A percentile compares a stretch with the other conserved stretches of the same genome.
Evolutionary conservation across 1,140 invertebrate species (phyloP).

Genomic region (Liolophura sinensis): DNA sequence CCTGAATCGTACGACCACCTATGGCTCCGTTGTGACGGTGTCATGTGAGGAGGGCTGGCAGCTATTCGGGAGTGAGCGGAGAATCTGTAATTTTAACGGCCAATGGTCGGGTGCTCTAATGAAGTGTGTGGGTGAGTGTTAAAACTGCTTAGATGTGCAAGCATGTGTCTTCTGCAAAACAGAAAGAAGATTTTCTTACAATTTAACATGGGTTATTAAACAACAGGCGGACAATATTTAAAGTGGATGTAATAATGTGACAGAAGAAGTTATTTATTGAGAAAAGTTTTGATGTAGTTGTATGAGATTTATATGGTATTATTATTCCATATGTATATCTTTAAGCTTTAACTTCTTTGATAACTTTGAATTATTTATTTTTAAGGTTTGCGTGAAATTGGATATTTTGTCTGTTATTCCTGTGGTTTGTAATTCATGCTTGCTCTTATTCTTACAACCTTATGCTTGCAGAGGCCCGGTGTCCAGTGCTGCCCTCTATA

Average conservation of each 20-base stretch:
- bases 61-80: constrained; percentile 19
- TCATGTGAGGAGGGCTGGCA: constrained; percentile 25
- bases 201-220: no score
- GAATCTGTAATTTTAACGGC: constrained; percentile 27
- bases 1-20: constrained; percentile 28
- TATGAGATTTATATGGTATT: no score
- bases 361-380: no score
- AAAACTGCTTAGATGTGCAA: background rate
- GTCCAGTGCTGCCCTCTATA: constrained; percentile 6
- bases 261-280: no score
- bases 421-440: background rate
- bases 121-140: constrained; percentile 30
- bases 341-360: no score
- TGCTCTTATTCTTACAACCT: background rate
- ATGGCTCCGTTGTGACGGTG: constrained; percentile 18
- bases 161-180: no score
- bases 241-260: no score
- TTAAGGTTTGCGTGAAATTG: no score
- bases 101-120: constrained; percentile 28
- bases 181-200: no score
- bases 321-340: no score
- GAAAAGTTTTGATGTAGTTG: no score
- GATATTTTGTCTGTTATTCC: background rate
- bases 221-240: no score
- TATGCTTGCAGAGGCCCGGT: constrained; percentile 12